Evolutionary conservation across 2,888 invertebrate species (phyloP).

Genomic region (Serrognathus titanus): DNA sequence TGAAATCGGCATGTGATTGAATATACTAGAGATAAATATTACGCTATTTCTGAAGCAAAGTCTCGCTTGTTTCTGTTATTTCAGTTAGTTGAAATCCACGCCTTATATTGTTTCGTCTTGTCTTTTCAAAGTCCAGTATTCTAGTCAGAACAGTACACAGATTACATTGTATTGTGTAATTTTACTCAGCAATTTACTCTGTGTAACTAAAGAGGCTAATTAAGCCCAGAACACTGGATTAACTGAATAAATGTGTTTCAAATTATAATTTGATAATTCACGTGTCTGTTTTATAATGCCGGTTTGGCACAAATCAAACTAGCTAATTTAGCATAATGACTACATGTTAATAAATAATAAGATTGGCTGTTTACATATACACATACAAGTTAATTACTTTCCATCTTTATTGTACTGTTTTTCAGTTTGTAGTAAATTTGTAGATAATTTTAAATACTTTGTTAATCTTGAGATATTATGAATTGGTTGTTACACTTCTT

Average conservation of each 20-base stretch:
- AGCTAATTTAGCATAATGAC: background rate
- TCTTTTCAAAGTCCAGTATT: background rate
- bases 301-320: conserved; percentile 1
- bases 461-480: conserved; percentile 9
- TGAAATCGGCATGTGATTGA: conserved; percentile 18
- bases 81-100: background rate
- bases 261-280: background rate
- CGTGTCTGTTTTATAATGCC: background rate
- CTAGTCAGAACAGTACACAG: background rate
- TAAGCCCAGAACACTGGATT: background rate
- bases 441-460: conserved; percentile 1
- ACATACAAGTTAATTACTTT: background rate
- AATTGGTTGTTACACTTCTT: conserved; percentile 18
- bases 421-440: background rate
- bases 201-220: background rate
- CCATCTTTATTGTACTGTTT: background rate
- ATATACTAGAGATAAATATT: conserved; percentile 9
- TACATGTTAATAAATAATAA: conserved; percentile 1
- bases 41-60: conserved; percentile 10
- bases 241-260: background rate
- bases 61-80: conserved; percentile 1
- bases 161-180: background rate
- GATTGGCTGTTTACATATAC: background rate
- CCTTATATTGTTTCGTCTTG: background rate
- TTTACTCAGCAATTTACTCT: background rate